Conservation (phyloP, 2,113 vertebrate genomes). For the Lophius piscatorius region DNA sequence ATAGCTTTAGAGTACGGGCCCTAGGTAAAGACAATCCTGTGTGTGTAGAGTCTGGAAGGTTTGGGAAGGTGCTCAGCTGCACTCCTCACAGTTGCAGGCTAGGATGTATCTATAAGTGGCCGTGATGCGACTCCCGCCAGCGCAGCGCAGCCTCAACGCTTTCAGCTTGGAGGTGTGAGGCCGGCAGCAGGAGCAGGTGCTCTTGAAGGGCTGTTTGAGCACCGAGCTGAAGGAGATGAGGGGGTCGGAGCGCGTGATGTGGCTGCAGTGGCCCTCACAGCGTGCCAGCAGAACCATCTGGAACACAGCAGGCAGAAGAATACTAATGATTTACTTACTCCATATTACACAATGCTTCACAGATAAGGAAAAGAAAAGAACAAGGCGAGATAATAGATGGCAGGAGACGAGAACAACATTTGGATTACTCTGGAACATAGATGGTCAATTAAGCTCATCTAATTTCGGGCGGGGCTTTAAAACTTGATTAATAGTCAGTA, state of each 20-base stretch:
- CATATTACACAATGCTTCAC: no score
- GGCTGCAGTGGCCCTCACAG: conserved; percentile 95
- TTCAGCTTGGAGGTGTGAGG: conserved; percentile 98
- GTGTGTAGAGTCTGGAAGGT: conserved; percentile 27
- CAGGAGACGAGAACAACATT: no score
- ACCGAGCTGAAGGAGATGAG: conserved; percentile 96
- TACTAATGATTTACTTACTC: no score
- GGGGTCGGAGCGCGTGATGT: conserved; percentile 90
- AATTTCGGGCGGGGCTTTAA: no score
- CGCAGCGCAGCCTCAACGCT: conserved; percentile 90
- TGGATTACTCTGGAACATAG: no score
- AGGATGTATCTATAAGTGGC: conserved; percentile 98
- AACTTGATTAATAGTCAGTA: no score
- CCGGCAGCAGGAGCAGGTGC: conserved; percentile 92
- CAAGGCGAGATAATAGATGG: no score
- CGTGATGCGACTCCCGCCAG: conserved; percentile 90
- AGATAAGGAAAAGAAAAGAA: no score
- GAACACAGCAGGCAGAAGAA: conserved; percentile 19
- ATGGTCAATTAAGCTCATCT: no score
- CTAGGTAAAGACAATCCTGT: conserved; percentile 20
- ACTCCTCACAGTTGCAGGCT: conserved; percentile 95
- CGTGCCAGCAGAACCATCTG: conserved; percentile 97
- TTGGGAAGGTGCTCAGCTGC: conserved; percentile 80
- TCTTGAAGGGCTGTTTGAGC: conserved; percentile 95
- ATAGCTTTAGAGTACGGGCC: conserved; percentile 18